These are phyloP conservation scores for Mus minutoides DNA, from an alignment of 2,797 vertebrate species.

Conservation along the genomic window DNA sequence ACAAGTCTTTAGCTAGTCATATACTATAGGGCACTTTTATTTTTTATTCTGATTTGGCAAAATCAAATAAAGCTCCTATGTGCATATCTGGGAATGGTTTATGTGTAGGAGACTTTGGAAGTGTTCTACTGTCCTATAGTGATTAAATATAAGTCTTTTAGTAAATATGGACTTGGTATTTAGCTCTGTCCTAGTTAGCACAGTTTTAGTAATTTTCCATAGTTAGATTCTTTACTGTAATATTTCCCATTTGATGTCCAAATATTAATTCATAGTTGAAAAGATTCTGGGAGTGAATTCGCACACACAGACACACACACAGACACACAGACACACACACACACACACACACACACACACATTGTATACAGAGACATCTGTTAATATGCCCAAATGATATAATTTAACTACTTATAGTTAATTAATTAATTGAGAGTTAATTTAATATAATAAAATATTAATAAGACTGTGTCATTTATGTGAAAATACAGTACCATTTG, in stretches of 20 bases:
- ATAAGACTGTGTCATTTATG: no score
- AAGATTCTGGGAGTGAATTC: not conserved
- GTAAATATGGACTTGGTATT: not conserved
- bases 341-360: no score
- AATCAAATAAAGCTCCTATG: not conserved
- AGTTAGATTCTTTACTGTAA: not conserved
- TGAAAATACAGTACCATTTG: not conserved
- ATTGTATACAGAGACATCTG: not conserved
- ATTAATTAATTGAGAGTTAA: not conserved
- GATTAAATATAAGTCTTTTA: not conserved
- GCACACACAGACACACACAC: no score
- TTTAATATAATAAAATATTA: not conserved
- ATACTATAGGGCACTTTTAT: not conserved
- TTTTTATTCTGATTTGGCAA: not conserved
- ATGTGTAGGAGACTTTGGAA: not conserved
- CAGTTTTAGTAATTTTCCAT: not conserved
- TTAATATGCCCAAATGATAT: not conserved
- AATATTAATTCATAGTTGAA: not conserved
- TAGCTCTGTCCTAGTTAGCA: not conserved
- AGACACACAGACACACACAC: no score
- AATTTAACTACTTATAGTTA: not conserved
- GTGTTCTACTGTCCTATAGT: not conserved
- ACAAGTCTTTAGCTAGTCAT: not conserved
- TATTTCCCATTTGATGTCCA: not conserved
- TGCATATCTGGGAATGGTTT: not conserved